Base-by-base conservation (phyloP, 2,888 invertebrate genomes). In the Epirrita christyi region DNA sequence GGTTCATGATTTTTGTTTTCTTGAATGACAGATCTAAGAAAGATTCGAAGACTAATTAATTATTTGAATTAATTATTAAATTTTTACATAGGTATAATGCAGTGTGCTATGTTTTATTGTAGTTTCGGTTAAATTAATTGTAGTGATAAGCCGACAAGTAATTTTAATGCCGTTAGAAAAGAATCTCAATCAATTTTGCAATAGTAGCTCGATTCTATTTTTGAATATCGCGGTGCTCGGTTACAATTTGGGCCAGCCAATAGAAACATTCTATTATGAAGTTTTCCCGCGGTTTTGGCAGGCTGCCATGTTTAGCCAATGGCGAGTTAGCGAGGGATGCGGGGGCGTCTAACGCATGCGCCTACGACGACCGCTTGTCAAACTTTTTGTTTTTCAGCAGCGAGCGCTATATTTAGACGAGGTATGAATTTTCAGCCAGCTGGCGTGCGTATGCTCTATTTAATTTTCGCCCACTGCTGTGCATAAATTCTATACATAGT, bases 161-260 rank as follows among this genome's bases (percentile, higher is more conserved):
- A 28, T 28, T 41, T 34, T 7, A 9, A 40, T 37, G 32, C 32
- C 44, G 46, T 45, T 53, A 5, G 8, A 38, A 37, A 40, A 32
- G 11, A 29, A 42, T 41, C 37, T 42, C 44, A 13, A 58, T 45
- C 32, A 64, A 73, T 79, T 80, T 80, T 76, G 76, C 80, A 81
- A 81, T 74, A 71, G 64, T 63, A 72, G 74, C 70, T 76, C 72
- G 75, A 73, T 78, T 90, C 91, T 92, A 92, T 92, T 91, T 91
- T 92, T 86, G 86, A 91, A 91, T 88, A 87, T 80, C 86, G 91
- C 90, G 91, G 91, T 90, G 91, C 90, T 88, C 81, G 87, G 86
- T 90, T 91, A 80, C 89, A 83, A 73, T 80, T 78, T 78, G 61
- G 74, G 76, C 70, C 69, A 64, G 67, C 89, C 91, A 89, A 90